Base-by-base conservation (phyloP, 2,113 vertebrate species). In the Pseudorhombus dupliciocellatus region DNA sequence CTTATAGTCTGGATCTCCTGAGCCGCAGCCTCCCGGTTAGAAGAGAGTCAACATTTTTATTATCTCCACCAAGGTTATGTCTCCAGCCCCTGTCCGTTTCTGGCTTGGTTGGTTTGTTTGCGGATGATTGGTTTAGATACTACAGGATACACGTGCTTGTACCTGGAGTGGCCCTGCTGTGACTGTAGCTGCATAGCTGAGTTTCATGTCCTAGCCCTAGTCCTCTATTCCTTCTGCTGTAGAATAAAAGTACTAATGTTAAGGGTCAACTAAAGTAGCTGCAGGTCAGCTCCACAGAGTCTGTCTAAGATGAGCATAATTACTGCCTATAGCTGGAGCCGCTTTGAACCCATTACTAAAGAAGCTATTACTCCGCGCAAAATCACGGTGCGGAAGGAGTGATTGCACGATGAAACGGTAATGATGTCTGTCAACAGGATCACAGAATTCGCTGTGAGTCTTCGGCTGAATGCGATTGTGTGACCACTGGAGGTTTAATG, bases 341-440 rank as follows among this genome's bases (percentile, higher is more conserved):
- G 71, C 62, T 83, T 76, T 79, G 59, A 81, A 74, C 15, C 77
- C 48, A 69, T 83, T 80, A 75, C 70, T 73, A 70, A 42, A 37
- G 28, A 76, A 60, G 74, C 74, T 42, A 77, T 79, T 84, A 62
- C 71, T 55, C 51, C 64, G 71, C 75, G 37, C 59, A 71, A 80
- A 86, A 84, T 87, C 68, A 59, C 53, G 6, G 70, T 25, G 67
- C 75, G 73, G 59, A 85, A 85, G 84, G 67, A 81, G 77, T 79
- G 83, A 87, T 86, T 83, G 76, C 60, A 34, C 61, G 59, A 71
- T 63, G 20, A 25, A 83, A 79, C 70, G 75, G 66, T 85, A 88
- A 87, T 86, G 83, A 85, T 69, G 84, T 80, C 84, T 82, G 78
- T 82, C 81, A 87, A 88, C 73, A 84, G 70, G 60, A 77, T 86